phyloP scores from a whole-genome alignment of 2,888 invertebrate genomes.

The Platycnemis pennipes region DNA sequence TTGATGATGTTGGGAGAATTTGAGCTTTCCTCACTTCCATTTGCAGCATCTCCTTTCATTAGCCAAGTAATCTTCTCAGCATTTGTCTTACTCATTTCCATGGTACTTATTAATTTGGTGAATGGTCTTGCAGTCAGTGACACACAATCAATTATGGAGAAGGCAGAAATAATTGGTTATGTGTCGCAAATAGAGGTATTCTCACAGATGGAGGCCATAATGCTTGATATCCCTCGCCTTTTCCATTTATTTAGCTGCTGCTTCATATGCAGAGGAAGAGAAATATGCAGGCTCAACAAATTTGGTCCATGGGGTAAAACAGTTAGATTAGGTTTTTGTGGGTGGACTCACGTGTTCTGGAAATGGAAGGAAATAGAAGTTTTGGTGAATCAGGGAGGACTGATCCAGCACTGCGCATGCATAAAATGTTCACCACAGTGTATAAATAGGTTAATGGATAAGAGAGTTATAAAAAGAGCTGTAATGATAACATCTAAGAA shows the following conservation, averaged over 20 bases:
- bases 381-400: slow-evolving; percentile 31
- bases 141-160: slow-evolving; percentile 87
- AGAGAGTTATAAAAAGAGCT: slow-evolving; percentile 39
- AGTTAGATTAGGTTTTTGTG: background rate
- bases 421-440: slow-evolving; percentile 2
- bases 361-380: slow-evolving; percentile 51
- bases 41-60: slow-evolving; percentile 89
- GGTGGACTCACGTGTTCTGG: slow-evolving; percentile 48
- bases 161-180: slow-evolving; percentile 89
- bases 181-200: slow-evolving; percentile 87
- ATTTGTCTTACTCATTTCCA: slow-evolving; percentile 91
- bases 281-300: background rate
- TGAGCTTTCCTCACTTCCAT: slow-evolving; percentile 75
- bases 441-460: slow-evolving; percentile 9
- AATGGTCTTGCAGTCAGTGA: slow-evolving; percentile 93
- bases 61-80: slow-evolving; percentile 89
- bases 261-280: background rate
- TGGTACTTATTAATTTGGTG: slow-evolving; percentile 90
- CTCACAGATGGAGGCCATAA: slow-evolving; percentile 87
- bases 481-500: slow-evolving; percentile 22
- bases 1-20: slow-evolving; percentile 92
- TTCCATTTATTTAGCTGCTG: slow-evolving; percentile 21
- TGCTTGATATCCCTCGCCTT: slow-evolving; percentile 80
- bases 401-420: slow-evolving; percentile 35
- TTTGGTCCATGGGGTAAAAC: slow-evolving; percentile 1